Base-by-base conservation (phyloP, 2,797 vertebrate species). In the Knipowitschia caucasica region DNA sequence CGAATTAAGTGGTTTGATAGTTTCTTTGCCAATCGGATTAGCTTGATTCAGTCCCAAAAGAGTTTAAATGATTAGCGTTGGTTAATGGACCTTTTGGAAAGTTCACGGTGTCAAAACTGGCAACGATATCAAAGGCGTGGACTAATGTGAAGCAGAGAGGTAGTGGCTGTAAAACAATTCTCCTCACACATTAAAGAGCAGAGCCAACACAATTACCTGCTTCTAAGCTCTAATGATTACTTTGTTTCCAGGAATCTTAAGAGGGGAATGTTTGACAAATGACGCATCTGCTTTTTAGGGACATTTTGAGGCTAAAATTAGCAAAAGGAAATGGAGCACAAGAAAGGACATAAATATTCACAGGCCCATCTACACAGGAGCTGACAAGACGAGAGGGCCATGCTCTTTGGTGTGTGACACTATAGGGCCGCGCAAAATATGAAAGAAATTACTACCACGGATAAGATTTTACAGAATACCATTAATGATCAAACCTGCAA, bases 1-100 rank as follows among this genome's bases (percentile, higher is more conserved):
- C 84, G 83, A 83, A 86, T 85, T 82, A 84, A 89, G 77, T 83
- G 81, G 75, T 86, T 83, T 84, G 82, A 86, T 89, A 82, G 78
- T 71, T 84, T 77, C 79, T 60, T 65, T 78, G 77, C 80, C 84
- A 83, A 87, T 85, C 73, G 73, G 85, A 85, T 86, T 90, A 89
- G 67, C 54, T 54, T 63, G 75, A 85, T 82, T 86, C 87, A 88
- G 84, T 89, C 86, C 81, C 82, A 71, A 78, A 77, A 71, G 83
- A 79, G 73, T 84, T 81, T 77, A 80, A 82, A 78, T 78, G 75
- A 89, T 87, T 87, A 84, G 81, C 82, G 73, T 56, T 40, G 59
- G 58, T 84, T 86, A 86, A 85, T 88, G 83, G 80, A 55, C 56
- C 82, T 51, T n/a, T 42, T 39, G 60, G 64, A 80, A 76, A 77